These are phyloP conservation scores for Leucania comma DNA, from an alignment of 2,888 invertebrate species.

Conservation along the genomic window DNA sequence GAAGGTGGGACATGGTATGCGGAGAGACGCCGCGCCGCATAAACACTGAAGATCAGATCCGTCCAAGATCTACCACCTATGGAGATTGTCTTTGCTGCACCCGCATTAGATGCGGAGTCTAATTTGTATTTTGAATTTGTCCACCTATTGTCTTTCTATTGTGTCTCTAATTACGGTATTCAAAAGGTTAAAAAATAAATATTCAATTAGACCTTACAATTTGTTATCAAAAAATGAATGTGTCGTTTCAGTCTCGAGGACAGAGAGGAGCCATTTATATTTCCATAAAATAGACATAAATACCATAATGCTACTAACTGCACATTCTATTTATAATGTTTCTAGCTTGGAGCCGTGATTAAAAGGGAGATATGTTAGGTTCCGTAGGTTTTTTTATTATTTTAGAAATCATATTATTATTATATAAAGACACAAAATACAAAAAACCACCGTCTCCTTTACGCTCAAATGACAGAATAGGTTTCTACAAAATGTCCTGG, in stretches of 20 bases:
- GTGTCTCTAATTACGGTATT: too few relatives aligned
- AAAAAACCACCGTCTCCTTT: too few relatives aligned
- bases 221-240: constrained; percentile 48
- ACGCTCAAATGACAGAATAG: too few relatives aligned
- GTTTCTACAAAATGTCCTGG: too few relatives aligned
- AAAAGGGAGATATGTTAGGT: constrained; percentile 34
- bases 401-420: not conserved
- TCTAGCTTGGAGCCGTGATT: constrained; percentile 34
- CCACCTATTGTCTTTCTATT: too few relatives aligned
- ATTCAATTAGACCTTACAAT: constrained; percentile 51
- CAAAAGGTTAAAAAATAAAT: constrained; percentile 43
- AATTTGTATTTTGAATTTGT: too few relatives aligned
- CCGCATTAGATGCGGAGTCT: not conserved
- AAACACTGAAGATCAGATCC: too few relatives aligned
- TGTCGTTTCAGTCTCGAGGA: constrained; percentile 7
- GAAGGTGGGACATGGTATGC: too few relatives aligned
- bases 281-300: constrained; percentile 75
- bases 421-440: too few relatives aligned
- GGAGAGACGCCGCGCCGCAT: too few relatives aligned
- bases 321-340: constrained; percentile 48
- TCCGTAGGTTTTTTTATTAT: constrained; percentile 15
- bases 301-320: constrained; percentile 58
- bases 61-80: too few relatives aligned
- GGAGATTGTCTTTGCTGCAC: too few relatives aligned
- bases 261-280: constrained; percentile 44